These are phyloP conservation scores for Trissoscelio sp. DNA, from an alignment of 2,888 invertebrate genomes.

Conservation along the genomic window DNA sequence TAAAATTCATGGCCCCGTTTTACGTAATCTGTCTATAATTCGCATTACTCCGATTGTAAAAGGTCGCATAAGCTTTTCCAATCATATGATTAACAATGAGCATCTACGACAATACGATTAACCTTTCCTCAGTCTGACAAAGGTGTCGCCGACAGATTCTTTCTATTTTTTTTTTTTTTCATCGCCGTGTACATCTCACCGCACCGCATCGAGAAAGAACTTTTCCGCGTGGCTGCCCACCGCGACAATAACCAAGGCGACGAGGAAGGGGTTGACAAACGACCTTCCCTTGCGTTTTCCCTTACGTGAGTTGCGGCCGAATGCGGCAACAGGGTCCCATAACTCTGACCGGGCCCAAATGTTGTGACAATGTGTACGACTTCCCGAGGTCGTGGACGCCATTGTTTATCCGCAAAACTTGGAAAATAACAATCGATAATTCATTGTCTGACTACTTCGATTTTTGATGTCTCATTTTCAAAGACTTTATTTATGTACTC, in stretches of 20 bases:
- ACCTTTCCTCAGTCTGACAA: slow-evolving; percentile 56
- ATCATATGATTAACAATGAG: slow-evolving; percentile 63
- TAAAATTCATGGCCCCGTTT: slow-evolving; percentile 56
- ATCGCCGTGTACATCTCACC: slow-evolving; percentile 50
- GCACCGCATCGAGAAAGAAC: slow-evolving; percentile 69
- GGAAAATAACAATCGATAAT: slow-evolving; percentile 66
- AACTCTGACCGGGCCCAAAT: slow-evolving; percentile 80
- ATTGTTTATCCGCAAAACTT: slow-evolving; percentile 67
- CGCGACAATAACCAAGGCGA: slow-evolving; percentile 71
- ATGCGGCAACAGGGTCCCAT: slow-evolving; percentile 74
- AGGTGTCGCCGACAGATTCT: slow-evolving; percentile 45
- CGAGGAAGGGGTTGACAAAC: slow-evolving; percentile 71
- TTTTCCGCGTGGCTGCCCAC: slow-evolving; percentile 70
- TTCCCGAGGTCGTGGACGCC: slow-evolving; percentile 59
- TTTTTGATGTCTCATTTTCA: slow-evolving; percentile 41
- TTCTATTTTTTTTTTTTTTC: slow-evolving; percentile 28
- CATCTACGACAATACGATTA: slow-evolving; percentile 61
- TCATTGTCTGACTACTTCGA: slow-evolving; percentile 46
- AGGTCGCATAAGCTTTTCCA: slow-evolving; percentile 60
- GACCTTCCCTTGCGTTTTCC: slow-evolving; percentile 55
- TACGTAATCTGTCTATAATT: slow-evolving; percentile 55
- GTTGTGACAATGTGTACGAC: slow-evolving; percentile 80
- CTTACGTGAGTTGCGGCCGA: slow-evolving; percentile 70
- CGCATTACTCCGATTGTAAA: slow-evolving; percentile 37
- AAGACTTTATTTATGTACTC: slow-evolving; percentile 42